These are phyloP conservation scores for Phrixothrix hirtus DNA, from an alignment of 2,888 invertebrate genomes.

Conservation along the genomic window DNA sequence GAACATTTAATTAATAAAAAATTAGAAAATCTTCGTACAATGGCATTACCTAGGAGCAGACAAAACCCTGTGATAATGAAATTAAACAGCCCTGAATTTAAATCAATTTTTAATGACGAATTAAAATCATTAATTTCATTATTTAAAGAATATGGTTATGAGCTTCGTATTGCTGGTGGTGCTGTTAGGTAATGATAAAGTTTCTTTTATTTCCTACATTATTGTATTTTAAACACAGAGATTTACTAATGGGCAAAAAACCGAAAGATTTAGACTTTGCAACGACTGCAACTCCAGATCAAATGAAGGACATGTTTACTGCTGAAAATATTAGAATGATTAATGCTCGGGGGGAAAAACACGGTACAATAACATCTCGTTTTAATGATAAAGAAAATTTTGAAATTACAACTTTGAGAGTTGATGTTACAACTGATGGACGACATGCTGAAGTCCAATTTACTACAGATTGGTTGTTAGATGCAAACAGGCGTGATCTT, in stretches of 20 bases:
- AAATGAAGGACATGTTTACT: slow-evolving; percentile 94
- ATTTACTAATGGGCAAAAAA: slow-evolving; percentile 73
- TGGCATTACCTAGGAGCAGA: slow-evolving; percentile 54
- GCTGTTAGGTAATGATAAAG: slow-evolving; percentile 73
- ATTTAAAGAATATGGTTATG: slow-evolving; percentile 80
- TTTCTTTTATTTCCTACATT: neutral
- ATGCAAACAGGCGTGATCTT: slow-evolving; percentile 93
- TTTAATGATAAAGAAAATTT: slow-evolving; percentile 94
- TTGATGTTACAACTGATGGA: slow-evolving; percentile 91
- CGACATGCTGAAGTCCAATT: slow-evolving; percentile 94
- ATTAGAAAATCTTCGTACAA: slow-evolving; percentile 36
- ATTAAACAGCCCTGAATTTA: slow-evolving; percentile 74
- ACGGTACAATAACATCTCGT: slow-evolving; percentile 94
- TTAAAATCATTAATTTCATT: slow-evolving; percentile 69
- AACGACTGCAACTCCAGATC: slow-evolving; percentile 90
- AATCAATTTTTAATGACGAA: slow-evolving; percentile 81
- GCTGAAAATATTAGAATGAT: slow-evolving; percentile 86
- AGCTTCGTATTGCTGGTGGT: slow-evolving; percentile 94
- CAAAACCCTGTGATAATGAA: slow-evolving; percentile 71
- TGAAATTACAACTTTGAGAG: slow-evolving; percentile 90
- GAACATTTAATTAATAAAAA: slow-evolving; percentile 3
- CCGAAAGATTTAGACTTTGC: slow-evolving; percentile 98
- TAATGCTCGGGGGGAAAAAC: slow-evolving; percentile 88
- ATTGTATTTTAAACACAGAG: slow-evolving; percentile 57
- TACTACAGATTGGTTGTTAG: slow-evolving; percentile 89